phyloP scores from a whole-genome alignment of 2,113 vertebrate species.

The Pyxicephalus adspersus region DNA sequence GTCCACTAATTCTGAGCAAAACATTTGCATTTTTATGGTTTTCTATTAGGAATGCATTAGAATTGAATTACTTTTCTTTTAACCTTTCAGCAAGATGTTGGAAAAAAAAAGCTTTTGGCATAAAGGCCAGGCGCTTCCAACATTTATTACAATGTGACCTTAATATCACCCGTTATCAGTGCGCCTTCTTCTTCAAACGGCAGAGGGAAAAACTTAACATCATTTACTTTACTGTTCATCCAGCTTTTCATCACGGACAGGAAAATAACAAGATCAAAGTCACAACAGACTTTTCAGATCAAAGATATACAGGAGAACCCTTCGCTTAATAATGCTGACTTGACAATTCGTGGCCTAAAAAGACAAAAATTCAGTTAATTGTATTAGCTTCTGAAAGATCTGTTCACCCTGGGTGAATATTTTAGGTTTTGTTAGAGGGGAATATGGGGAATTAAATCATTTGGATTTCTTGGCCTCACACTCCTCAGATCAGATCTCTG shows the following conservation, averaged over 20 bases:
- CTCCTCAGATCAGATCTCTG: too few species aligned
- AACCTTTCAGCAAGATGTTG: constrained; percentile 56
- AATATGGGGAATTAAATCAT: too few species aligned
- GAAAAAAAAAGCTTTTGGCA: constrained; percentile 42
- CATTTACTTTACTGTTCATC: constrained; percentile 29
- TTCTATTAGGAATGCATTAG: constrained; percentile 53
- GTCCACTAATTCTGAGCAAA: constrained; percentile 52
- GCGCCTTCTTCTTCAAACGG: constrained; percentile 5
- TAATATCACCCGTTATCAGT: constrained; percentile 51
- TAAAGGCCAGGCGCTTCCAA: constrained; percentile 50
- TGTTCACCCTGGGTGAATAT: too few species aligned
- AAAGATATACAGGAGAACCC: neutral
- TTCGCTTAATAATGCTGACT: too few species aligned
- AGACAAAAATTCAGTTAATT: too few species aligned
- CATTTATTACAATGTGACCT: constrained; percentile 56
- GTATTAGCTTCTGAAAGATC: too few species aligned
- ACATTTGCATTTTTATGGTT: constrained; percentile 42
- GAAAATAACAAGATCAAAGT: neutral
- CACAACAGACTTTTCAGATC: neutral
- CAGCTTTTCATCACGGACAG: neutral
- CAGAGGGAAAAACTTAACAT: constrained; percentile 7
- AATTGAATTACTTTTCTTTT: constrained; percentile 57
- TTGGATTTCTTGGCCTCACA: too few species aligned
- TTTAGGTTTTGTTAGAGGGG: too few species aligned
- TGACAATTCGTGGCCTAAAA: too few species aligned